phyloP scores from a whole-genome alignment of 2,113 vertebrate species.

The Phainopepla nitens region DNA sequence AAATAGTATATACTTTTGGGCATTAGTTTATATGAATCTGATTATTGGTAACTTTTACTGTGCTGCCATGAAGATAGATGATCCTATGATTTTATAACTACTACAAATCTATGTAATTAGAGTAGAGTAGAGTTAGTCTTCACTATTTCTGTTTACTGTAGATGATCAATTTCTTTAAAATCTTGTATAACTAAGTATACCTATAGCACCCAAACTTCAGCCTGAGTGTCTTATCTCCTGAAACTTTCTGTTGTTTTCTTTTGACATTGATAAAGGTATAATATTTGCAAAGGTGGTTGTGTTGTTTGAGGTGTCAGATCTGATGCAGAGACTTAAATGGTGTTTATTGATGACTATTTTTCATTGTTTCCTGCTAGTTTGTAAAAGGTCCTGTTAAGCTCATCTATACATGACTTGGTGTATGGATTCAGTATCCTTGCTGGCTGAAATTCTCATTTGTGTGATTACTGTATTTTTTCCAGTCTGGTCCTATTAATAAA shows the following conservation, averaged over 20 bases:
- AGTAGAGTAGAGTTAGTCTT: neutral
- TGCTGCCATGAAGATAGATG: rapidly evolving
- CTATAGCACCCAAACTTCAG: neutral
- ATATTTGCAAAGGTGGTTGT: neutral
- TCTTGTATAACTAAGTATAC: neutral
- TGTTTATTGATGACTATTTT: neutral
- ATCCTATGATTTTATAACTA: neutral
- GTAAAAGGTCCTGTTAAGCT: neutral
- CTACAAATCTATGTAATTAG: neutral
- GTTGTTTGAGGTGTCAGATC: neutral
- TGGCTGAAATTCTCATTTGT: conserved; percentile 7
- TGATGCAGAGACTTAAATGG: neutral
- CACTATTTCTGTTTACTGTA: neutral
- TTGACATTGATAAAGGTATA: neutral
- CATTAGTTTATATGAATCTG: neutral
- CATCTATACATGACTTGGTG: neutral
- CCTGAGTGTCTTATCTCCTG: neutral
- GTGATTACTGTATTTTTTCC: conserved; percentile 8
- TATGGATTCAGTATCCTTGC: neutral
- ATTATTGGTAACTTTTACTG: neutral
- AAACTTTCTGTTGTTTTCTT: neutral
- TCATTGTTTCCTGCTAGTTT: neutral
- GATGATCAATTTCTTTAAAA: neutral
- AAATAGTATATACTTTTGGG: neutral
- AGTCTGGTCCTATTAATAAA: conserved; percentile 28